Base-by-base conservation (phyloP, 2,113 vertebrate genomes). In the Hiodon tergisus region DNA sequence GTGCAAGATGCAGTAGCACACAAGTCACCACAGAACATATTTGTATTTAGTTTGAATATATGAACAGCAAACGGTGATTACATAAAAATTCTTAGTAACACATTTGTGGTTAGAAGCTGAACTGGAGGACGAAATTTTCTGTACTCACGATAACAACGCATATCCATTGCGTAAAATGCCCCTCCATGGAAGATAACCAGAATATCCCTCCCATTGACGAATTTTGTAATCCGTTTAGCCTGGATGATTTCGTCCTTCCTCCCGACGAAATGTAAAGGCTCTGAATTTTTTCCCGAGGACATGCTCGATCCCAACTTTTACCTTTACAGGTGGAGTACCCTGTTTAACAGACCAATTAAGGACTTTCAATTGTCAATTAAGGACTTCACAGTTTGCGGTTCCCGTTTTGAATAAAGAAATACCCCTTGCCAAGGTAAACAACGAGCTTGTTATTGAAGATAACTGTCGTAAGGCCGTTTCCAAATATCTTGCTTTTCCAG, bases 71-170 rank as follows among this genome's bases (percentile, higher is more conserved):
- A 57, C 55, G 55, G 55, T 2, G 46, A 68, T 68, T 52, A 6
- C 48, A n/a, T 68, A n/a, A 52, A 52, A 14, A 53, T 2, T 53
- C 14, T n/a, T n/a, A 53, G 52, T 51, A 16, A 51, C 46, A 51
- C n/a, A 14, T 8, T 53, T 9, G 6, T 14, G 52, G 3, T 47
- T 63, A 7, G 31, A 17, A 63, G 13, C 13, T 68, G 67, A 50
- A 6, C 50, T 68, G 67, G 10, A 16, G 50, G n/a, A 9, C 6
- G 52, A 48, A 62, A 60, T 60, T 46, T 5, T 71, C 54, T 16
- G 46, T 77, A 89, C 96, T 97, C 88, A 98, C 95, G 96, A 80
- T 98, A 96, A 82, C 97, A 98, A 74, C 93, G 93, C 60, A 90
- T 91, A 73, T 98, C 97, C 84, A 98, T 69, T 66, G 95, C 96